Evolutionary conservation across 2,797 vertebrate genomes (phyloP).

Genomic region (Silurus aristotelis): DNA sequence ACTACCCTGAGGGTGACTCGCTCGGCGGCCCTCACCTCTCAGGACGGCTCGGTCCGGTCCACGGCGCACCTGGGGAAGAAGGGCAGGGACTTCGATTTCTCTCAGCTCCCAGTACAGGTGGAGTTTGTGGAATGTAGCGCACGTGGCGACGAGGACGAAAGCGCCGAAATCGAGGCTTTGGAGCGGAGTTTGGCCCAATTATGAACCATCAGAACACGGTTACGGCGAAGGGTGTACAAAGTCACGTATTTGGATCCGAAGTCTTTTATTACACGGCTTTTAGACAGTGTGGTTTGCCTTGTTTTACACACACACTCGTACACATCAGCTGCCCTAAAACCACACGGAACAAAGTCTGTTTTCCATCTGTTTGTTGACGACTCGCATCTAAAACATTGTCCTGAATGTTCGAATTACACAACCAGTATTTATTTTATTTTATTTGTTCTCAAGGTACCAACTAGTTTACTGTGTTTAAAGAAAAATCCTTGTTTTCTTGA

Average conservation of each 20-base stretch:
- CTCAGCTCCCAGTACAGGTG: conserved; percentile 87
- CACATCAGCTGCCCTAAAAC: background rate
- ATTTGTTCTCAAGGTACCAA: background rate
- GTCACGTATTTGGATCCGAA: background rate
- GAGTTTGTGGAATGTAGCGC: conserved; percentile 94
- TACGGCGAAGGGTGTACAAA: background rate
- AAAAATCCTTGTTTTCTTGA: background rate
- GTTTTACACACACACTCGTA: background rate
- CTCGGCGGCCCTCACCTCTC: conserved; percentile 87
- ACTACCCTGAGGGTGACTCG: conserved; percentile 92
- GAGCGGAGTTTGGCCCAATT: conserved; percentile 87
- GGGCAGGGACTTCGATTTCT: conserved; percentile 95
- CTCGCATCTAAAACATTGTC: background rate
- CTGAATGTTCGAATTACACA: background rate
- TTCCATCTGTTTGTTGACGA: background rate
- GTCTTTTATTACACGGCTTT: background rate
- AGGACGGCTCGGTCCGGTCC: conserved; percentile 80
- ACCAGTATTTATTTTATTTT: conserved; percentile 28
- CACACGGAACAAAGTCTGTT: background rate
- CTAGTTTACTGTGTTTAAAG: background rate
- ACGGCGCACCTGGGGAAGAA: conserved; percentile 86
- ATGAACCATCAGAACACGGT: conserved; percentile 46
- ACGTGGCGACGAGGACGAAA: conserved; percentile 79
- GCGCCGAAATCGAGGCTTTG: conserved; percentile 78
- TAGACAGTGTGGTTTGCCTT: background rate